Evolutionary conservation across 2,888 invertebrate species (phyloP).

Genomic region (Liodrosophila aerea): DNA sequence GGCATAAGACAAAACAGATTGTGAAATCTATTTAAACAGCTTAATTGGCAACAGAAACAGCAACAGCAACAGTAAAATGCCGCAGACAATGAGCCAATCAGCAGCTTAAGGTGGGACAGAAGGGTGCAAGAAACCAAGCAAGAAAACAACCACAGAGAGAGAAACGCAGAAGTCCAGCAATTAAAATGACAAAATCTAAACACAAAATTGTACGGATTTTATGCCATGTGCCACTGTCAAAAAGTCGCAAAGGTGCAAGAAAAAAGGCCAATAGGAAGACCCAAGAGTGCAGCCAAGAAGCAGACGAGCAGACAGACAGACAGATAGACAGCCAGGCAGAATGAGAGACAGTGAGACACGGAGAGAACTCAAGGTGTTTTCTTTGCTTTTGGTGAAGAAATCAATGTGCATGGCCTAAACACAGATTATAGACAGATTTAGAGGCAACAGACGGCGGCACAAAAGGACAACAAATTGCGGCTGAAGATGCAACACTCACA

Average conservation of each 20-base stretch:
- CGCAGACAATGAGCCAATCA: slow-evolving; percentile 57
- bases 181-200: slow-evolving; percentile 78
- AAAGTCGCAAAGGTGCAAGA: slow-evolving; percentile 52
- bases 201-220: slow-evolving; percentile 73
- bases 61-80: slow-evolving; percentile 22
- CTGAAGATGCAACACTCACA: slow-evolving; percentile 58
- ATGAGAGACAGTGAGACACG: slow-evolving; percentile 1
- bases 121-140: slow-evolving; percentile 51
- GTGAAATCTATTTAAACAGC: slow-evolving; percentile 74
- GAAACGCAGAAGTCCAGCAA: slow-evolving; percentile 50
- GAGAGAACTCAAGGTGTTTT: slow-evolving; percentile 64
- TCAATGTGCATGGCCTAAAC: slow-evolving; percentile 60
- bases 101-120: slow-evolving; percentile 35
- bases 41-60: slow-evolving; percentile 64
- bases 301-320: not conserved
- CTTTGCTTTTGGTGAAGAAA: slow-evolving; percentile 35
- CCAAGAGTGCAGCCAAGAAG: slow-evolving; percentile 42
- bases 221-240: slow-evolving; percentile 48
- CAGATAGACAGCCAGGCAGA: not conserved
- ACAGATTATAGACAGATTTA: slow-evolving; percentile 76
- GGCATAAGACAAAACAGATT: slow-evolving; percentile 50
- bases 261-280: slow-evolving; percentile 45
- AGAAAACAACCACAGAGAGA: slow-evolving; percentile 18
- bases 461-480: slow-evolving; percentile 75
- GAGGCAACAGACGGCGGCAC: slow-evolving; percentile 61